Percentiles rank a stretch among this genome's conserved stretches.
These are phyloP conservation scores for Didymodactylos carnosus DNA, from an alignment of 2,888 invertebrate genomes.

Conservation along the genomic window DNA sequence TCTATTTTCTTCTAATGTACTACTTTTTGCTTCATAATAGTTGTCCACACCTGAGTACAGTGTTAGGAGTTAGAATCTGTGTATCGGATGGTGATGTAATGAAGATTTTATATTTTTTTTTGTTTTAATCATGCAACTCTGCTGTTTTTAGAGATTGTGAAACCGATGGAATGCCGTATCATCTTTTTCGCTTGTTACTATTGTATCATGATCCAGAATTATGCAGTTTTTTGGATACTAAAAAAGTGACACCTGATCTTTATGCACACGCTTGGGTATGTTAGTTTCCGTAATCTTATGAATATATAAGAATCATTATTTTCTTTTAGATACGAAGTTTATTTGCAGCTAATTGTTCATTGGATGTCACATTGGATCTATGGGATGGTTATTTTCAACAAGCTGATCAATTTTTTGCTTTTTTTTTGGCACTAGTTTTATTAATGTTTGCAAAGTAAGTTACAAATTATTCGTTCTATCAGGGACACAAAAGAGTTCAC, in stretches of 20 bases:
- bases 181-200: constrained; percentile 52
- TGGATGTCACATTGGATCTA: constrained; percentile 39
- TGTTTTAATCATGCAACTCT: not conserved
- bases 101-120: too few species aligned
- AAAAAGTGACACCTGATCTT: constrained; percentile 69
- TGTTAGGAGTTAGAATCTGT: too few species aligned
- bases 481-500: not conserved
- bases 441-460: constrained; percentile 33
- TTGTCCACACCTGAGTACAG: too few species aligned
- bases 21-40: too few species aligned
- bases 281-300: not conserved
- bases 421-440: constrained; percentile 81
- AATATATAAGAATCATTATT: not conserved
- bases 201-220: constrained; percentile 93
- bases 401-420: constrained; percentile 81
- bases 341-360: constrained; percentile 58
- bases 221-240: constrained; percentile 84
- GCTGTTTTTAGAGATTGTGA: constrained; percentile 36
- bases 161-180: constrained; percentile 38
- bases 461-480: not conserved
- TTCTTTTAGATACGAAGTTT: constrained; percentile 51
- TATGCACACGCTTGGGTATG: constrained; percentile 64
- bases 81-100: too few species aligned
- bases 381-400: constrained; percentile 93
- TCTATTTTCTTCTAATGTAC: too few species aligned